Percentiles rank a stretch among this genome's conserved stretches.
phyloP scores from a whole-genome alignment of 2,113 vertebrate species.

The Sceloporus undulatus region DNA sequence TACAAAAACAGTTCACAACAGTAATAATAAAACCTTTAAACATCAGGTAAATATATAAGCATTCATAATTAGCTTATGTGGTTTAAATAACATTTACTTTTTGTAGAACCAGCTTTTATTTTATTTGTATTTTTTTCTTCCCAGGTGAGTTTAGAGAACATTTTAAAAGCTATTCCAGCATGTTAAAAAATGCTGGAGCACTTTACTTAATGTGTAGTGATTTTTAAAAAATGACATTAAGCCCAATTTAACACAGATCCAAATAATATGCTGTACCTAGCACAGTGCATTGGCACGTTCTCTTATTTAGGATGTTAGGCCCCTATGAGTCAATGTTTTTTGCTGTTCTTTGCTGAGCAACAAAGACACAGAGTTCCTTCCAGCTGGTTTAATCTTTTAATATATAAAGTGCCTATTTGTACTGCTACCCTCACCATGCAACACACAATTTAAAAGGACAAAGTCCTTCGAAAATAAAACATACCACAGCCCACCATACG shows the following conservation, averaged over 20 bases:
- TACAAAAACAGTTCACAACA: background rate
- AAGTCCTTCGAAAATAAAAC: background rate
- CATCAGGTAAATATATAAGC: background rate
- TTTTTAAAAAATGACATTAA: background rate
- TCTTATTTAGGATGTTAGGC: background rate
- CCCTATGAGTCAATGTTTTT: background rate
- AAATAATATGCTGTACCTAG: background rate
- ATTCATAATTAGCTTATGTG: background rate
- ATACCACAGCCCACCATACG: background rate
- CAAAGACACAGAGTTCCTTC: background rate
- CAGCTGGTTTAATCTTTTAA: background rate
- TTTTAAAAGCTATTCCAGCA: background rate
- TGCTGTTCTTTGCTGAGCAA: background rate
- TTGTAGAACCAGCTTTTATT: background rate
- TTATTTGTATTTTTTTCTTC: too few species aligned
- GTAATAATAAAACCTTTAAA: background rate
- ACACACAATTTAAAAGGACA: too few species aligned
- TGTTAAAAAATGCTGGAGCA: background rate
- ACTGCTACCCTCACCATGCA: background rate
- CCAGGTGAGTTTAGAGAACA: background rate
- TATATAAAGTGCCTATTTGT: background rate
- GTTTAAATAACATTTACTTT: slow-evolving; percentile 1
- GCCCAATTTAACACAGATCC: background rate
- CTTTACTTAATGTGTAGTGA: background rate
- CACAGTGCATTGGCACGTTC: background rate